phyloP scores from a whole-genome alignment of 2,113 vertebrate species.

The Naja naja region DNA sequence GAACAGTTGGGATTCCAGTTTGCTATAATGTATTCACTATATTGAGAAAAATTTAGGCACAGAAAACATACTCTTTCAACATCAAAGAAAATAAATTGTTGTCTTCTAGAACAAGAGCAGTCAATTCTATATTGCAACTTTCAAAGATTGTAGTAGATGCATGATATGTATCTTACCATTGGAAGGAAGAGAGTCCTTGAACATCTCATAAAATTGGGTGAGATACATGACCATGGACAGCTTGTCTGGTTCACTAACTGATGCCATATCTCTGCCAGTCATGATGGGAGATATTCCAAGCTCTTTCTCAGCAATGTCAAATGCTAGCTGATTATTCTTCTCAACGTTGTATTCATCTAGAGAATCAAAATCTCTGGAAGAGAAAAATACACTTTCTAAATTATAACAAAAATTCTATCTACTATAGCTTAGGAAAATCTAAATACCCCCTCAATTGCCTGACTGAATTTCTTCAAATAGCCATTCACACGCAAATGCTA shows the following conservation, averaged over 20 bases:
- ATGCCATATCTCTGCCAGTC: slow-evolving; percentile 98
- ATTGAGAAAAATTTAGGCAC: background rate
- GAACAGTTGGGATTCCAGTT: background rate
- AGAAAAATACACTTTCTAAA: slow-evolving; percentile 22
- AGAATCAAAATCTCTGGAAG: slow-evolving; percentile 87
- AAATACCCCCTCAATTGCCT: background rate
- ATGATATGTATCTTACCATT: slow-evolving; percentile 73
- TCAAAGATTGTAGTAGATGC: background rate
- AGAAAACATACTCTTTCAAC: background rate
- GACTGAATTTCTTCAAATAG: background rate
- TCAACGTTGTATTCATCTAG: slow-evolving; percentile 89
- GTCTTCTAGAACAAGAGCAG: background rate
- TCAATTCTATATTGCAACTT: background rate
- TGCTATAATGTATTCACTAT: background rate
- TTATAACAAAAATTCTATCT: background rate
- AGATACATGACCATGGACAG: slow-evolving; percentile 99
- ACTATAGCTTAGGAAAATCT: background rate
- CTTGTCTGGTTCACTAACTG: slow-evolving; percentile 93
- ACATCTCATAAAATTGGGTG: slow-evolving; percentile 99
- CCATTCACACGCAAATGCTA: rapidly evolving
- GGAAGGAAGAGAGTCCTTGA: slow-evolving; percentile 90
- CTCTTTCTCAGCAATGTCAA: slow-evolving; percentile 91
- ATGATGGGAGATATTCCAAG: slow-evolving; percentile 97
- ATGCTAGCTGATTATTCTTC: slow-evolving; percentile 92
- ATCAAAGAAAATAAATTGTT: background rate